These are phyloP conservation scores for Cylloceria caligata DNA, from an alignment of 2,888 invertebrate genomes.

Conservation along the genomic window DNA sequence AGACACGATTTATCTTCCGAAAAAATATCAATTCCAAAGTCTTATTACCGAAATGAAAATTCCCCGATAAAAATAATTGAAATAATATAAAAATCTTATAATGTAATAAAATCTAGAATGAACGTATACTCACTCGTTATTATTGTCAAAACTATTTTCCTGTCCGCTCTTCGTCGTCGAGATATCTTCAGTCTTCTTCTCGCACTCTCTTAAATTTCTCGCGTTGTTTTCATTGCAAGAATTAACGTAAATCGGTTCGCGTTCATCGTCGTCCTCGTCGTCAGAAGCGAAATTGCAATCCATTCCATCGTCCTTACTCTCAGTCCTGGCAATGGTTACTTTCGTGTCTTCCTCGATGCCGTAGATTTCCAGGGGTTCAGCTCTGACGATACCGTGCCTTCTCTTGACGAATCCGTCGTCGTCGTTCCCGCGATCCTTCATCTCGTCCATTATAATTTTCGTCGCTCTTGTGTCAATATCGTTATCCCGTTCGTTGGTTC, in stretches of 20 bases:
- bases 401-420: conserved; percentile 57
- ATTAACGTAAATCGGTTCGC: conserved; percentile 82
- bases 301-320: conserved; percentile 83
- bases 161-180: conserved; percentile 44
- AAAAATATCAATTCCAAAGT: too few species aligned
- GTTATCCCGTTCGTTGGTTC: conserved; percentile 64
- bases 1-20: too few species aligned
- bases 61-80: too few species aligned
- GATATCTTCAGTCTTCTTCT: conserved; percentile 32
- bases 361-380: conserved; percentile 63
- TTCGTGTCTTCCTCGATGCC: conserved; percentile 46
- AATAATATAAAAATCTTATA: conserved; percentile 1
- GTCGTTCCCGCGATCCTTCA: conserved; percentile 61
- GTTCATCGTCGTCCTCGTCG: conserved; percentile 76
- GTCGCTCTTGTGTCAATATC: conserved; percentile 68
- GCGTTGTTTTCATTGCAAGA: conserved; percentile 76
- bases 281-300: conserved; percentile 82
- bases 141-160: conserved; percentile 70
- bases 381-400: conserved; percentile 63
- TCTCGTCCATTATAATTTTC: conserved; percentile 46
- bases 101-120: background rate
- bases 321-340: conserved; percentile 75
- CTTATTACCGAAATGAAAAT: too few species aligned
- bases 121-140: conserved; percentile 68
- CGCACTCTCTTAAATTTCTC: conserved; percentile 71